Conservation (phyloP, 2,888 invertebrate species). For the Drosophila eohydei region DNA sequence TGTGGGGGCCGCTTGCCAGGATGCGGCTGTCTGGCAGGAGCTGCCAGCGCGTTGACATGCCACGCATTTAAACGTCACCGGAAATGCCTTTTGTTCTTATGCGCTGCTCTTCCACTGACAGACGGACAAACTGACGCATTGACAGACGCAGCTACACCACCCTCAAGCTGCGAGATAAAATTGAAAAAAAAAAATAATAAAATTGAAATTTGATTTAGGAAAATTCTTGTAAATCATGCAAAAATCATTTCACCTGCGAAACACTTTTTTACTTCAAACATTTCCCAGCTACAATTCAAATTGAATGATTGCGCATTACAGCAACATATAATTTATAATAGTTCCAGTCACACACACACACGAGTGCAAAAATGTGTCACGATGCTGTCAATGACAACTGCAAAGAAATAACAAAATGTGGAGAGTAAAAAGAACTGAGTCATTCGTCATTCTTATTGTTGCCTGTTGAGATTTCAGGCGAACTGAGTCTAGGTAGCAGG, state of each 20-base stretch:
- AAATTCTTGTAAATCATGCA: conserved; percentile 55
- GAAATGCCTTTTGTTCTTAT: conserved; percentile 59
- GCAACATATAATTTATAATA: conserved; percentile 70
- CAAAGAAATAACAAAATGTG: conserved; percentile 1
- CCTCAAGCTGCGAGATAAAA: conserved; percentile 21
- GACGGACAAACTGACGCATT: conserved; percentile 41
- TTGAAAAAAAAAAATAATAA: conserved; percentile 15
- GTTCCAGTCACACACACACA: conserved; percentile 17
- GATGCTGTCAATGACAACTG: conserved; percentile 72
- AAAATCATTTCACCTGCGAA: conserved; percentile 43
- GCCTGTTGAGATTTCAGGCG: conserved; percentile 50
- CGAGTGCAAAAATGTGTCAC: conserved; percentile 55
- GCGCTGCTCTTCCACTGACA: conserved; percentile 41
- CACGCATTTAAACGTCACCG: conserved; percentile 80
- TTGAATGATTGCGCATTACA: conserved; percentile 64
- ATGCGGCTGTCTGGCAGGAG: conserved; percentile 74
- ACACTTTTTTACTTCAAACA: background rate
- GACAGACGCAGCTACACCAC: conserved; percentile 29
- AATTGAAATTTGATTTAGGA: conserved; percentile 1
- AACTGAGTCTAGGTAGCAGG: conserved; percentile 45
- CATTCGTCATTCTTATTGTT: conserved; percentile 77
- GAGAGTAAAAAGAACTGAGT: conserved; percentile 39
- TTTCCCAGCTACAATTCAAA: conserved; percentile 10
- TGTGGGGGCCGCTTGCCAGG: conserved; percentile 50
- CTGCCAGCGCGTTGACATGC: conserved; percentile 74